Evolutionary conservation across 1,140 invertebrate species (phyloP), one percentile per base, ranked within the genome.

Genomic region (Musca domestica): DNA sequence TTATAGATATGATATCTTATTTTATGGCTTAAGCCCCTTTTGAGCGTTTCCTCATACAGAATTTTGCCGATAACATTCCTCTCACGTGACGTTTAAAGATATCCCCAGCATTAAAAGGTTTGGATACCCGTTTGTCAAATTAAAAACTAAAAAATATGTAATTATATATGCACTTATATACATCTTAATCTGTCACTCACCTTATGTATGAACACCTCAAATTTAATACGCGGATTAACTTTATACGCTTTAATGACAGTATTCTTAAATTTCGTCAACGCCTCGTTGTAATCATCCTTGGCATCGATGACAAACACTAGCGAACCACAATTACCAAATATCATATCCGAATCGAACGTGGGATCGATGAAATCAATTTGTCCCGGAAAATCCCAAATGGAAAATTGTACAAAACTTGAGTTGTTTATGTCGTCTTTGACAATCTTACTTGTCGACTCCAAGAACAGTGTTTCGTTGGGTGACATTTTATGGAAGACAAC

Each of bases 401-500:
- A 95, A 85, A 99, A 99, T 78, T 98, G 96, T 34, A 99, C 96
- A 88, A 99, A 99, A 74, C 96, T 98, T 69, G 95, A 87, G 73
- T 98, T 98, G 71, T 95, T 92, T 69, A 95, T 94, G 85, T 98
- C 95, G 84, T 99, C 96, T 86, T 98, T 98, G 3, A 97, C 93
- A 72, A 99, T 96, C 87, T 98, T 96, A 81, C 97, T 98, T 66
- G 97, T 99, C 72, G 95, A 97, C 83, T 99, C 98, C 47, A 99
- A 84, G 76, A 99, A 99, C n/a, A 99, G 84, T 3, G 98, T 99
- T 85, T 99, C 98, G 85, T 99, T 99, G 9, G 98, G 98, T 12
- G 96, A 98, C 94, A 99, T 99, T 86, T 99, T 99, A 78, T 99
- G 97, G 84, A 99, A 99, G 14, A 99, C 98, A 9, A 99, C 98